phyloP scores from a whole-genome alignment of 2,113 vertebrate genomes.

The Solea solea region DNA sequence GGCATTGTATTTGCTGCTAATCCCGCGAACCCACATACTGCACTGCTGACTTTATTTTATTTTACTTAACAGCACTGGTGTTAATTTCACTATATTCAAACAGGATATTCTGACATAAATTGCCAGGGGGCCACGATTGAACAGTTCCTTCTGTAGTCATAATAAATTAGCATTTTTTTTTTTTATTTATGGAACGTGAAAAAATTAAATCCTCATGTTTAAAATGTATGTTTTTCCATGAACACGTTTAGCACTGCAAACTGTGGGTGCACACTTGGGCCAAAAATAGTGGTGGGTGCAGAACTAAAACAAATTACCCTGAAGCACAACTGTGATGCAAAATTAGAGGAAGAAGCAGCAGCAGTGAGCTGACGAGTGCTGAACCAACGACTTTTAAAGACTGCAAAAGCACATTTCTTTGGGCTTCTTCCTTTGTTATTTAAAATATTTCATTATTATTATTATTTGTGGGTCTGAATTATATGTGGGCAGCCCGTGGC shows the following conservation, averaged over 20 bases:
- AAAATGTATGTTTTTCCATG: slow-evolving; percentile 14
- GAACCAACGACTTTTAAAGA: slow-evolving; percentile 19
- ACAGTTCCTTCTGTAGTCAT: background rate
- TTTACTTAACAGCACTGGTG: slow-evolving; percentile 9
- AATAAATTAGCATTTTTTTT: background rate
- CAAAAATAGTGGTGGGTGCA: slow-evolving; percentile 20
- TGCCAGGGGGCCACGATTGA: background rate
- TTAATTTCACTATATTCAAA: slow-evolving; percentile 14
- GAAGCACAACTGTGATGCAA: slow-evolving; percentile 24
- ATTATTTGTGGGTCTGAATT: no score
- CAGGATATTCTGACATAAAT: background rate
- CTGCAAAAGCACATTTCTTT: slow-evolving; percentile 10
- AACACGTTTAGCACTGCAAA: slow-evolving; percentile 26
- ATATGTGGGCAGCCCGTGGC: no score
- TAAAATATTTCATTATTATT: no score
- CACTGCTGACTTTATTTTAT: slow-evolving; percentile 15
- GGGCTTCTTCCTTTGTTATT: background rate
- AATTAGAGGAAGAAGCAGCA: slow-evolving; percentile 18
- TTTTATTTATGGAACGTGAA: background rate
- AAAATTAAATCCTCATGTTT: slow-evolving; percentile 13
- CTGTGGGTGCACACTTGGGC: slow-evolving; percentile 9
- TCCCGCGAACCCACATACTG: slow-evolving; percentile 38
- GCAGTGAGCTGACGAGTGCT: slow-evolving; percentile 3
- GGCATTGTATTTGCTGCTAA: slow-evolving; percentile 42
- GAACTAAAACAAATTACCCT: slow-evolving; percentile 41